Evolutionary conservation across 1,140 invertebrate genomes (phyloP), one percentile per base, ranked within the genome.

Genomic region (Conopomorpha cramerella): DNA sequence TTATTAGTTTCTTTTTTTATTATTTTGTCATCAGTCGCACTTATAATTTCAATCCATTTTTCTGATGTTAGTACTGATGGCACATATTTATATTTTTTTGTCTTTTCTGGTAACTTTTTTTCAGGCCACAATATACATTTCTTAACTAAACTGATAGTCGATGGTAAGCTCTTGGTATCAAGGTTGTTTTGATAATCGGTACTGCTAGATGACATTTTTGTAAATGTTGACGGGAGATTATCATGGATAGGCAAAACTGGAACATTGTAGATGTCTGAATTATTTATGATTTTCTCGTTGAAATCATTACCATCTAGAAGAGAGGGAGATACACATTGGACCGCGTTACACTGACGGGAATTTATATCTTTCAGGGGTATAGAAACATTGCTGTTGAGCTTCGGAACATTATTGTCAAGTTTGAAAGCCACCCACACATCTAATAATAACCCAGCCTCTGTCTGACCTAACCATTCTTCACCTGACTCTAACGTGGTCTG

Each of bases 51-150:
- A 14, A 36, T 39, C 45, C 45, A 46, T 25, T 39, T 44, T 16
- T 46, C 45, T 27, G 45, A 35, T 18, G 45, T 44, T 31, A 46
- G 38, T 26, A 44, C 41, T 13, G 41, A 43, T 30, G 45, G 45
- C 29, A 46, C 35, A 29, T 43, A 34, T 36, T 46, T 41, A 7
- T n/a, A 12, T 2, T 25, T 17, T 23, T 26, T 12, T 26, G 31
- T 37, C 11, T 14, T n/a, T 18, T 12, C 30, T 18, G 29, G 4
- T 16, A 14, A 14, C 28, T 43, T 39, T 16, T 43, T 39, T 34
- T 43, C 30, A 36, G 36, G 41, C 45, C 41, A 46, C 17, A 39
- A 26, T 38, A 29, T 3, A 11, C 28, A 29, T 4, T 4, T 29
- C 11, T 13, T 29, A 4, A 11, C 28, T 11, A 29, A 13, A 7